Conservation (phyloP, 2,888 invertebrate species). For the Ectemnius lituratus region DNA sequence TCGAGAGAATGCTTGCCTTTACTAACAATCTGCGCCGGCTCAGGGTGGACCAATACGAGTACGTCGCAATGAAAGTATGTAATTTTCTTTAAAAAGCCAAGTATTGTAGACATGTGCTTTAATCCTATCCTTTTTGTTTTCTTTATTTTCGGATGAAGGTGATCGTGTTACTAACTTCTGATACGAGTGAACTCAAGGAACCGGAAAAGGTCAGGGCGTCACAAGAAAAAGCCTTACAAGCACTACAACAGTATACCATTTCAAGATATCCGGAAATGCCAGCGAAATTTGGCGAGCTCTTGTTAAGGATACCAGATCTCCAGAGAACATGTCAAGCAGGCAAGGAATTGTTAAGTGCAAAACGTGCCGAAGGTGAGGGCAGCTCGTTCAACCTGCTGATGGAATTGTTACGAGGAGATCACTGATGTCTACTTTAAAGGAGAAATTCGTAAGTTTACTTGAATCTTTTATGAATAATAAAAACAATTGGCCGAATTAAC, state of each 20-base stretch:
- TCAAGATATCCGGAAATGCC: conserved; percentile 95
- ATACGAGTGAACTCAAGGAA: conserved; percentile 94
- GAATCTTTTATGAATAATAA: too few species aligned
- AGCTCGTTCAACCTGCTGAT: conserved; percentile 96
- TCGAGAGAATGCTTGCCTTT: conserved; percentile 96
- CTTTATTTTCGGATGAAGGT: conserved; percentile 62
- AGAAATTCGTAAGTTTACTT: conserved; percentile 54
- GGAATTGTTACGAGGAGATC: conserved; percentile 96
- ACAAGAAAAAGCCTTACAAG: conserved; percentile 95
- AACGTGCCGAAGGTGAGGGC: conserved; percentile 89
- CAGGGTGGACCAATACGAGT: conserved; percentile 96
- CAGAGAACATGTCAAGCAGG: conserved; percentile 97
- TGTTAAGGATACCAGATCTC: conserved; percentile 95
- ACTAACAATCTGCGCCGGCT: conserved; percentile 94
- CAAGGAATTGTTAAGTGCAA: conserved; percentile 93
- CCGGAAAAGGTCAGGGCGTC: conserved; percentile 96
- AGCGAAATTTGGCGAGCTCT: conserved; percentile 95
- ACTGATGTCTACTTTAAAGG: conserved; percentile 79
- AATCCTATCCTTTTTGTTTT: neutral
- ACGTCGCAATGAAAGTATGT: conserved; percentile 95
- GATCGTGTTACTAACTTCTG: conserved; percentile 79
- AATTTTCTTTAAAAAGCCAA: neutral
- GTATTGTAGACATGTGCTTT: neutral
- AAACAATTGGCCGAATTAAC: too few species aligned
- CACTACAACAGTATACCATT: conserved; percentile 93